Base-by-base conservation (phyloP, 2,797 vertebrate species). In the Dallia pectoralis region DNA sequence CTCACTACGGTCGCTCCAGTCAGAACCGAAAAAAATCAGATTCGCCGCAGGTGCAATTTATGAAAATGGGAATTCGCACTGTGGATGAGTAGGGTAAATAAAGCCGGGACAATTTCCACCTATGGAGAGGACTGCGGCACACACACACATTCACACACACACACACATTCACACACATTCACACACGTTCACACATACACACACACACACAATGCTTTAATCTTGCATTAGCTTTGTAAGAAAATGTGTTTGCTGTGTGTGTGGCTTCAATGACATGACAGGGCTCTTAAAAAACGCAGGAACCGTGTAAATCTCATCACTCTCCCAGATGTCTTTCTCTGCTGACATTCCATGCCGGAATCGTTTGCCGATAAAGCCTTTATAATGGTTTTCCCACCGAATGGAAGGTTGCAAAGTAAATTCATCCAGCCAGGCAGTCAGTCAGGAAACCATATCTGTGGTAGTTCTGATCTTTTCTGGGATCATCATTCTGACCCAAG, bases 21-120 rank as follows among this genome's bases (percentile, higher is more conserved):
- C 87, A 84, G 85, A 88, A 86, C 47, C 76, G 80, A 78, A 70
- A 59, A 70, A 68, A 70, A 74, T 78, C 6, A 40, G 36, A 44
- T 85, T 88, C 87, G 90, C 85, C 83, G 82, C 84, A 82, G 86
- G 84, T 83, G 77, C 81, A 75, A 71, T 87, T 81, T 84, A 78
- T 74, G 29, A 40, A 61, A 69, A 18, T 25, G 64, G 69, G 29
- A 79, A 70, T 25, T 61, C 47, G 83, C 53, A 70, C 71, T 53
- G 74, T 78, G 73, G 44, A 22, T 81, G 78, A 79, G 78, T 81
- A 19, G 75, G 74, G 78, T 84, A 84, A 89, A 86, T 67, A 76
- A 75, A 70, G 74, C 78, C 18, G 85, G 79, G 86, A 87, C 82
- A 80, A 71, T 82, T 72, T 81, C 75, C 78, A 81, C 85, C 84